Base-by-base conservation (phyloP, 2,797 vertebrate species). In the Gymnocypris eckloni region DNA sequence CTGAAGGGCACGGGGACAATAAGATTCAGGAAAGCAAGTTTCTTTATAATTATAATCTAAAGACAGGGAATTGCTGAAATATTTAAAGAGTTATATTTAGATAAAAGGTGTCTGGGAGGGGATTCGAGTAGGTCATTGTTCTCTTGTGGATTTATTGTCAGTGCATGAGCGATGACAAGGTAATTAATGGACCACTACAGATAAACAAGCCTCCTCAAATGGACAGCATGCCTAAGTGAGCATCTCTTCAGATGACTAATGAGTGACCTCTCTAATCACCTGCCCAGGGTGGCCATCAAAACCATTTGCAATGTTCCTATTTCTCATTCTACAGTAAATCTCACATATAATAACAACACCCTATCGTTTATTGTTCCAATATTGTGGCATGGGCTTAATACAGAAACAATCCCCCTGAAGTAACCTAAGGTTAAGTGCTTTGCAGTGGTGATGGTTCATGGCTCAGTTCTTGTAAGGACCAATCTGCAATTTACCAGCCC, bases 241-340 rank as follows among this genome's bases (percentile, higher is more conserved):
- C 81, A 76, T 84, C 84, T 84, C 72, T 59, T 86, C 54, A 66
- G 56, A 87, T 73, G 83, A 66, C 69, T 82, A 86, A 77, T 81
- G 77, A 88, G 78, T 87, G 83, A 87, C 86, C 86, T 48, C 33
- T 85, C 69, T 86, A 87, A 88, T 86, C 84, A 77, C 69, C 79
- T 71, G 84, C 79, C 82, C 45, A 39, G 59, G 75, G 69, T 50
- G 41, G 61, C 69, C 73, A 66, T 81, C 59, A 61, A 43, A 50
- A 67, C 52, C 12, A 1, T 82, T 37, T 71, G 52, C 52, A 48
- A 39, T 3, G 2, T 52, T 84, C 82, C 15, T 12, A 50, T 54
- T 84, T 77, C 33, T 54, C 37, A 69, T 77, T 84, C 45, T 77
- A 69, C 66, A 69, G 66, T 69, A 22, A 77, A 28, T 25, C 50